Conservation (phyloP, 2,797 vertebrate genomes). For the Dallia pectoralis region DNA sequence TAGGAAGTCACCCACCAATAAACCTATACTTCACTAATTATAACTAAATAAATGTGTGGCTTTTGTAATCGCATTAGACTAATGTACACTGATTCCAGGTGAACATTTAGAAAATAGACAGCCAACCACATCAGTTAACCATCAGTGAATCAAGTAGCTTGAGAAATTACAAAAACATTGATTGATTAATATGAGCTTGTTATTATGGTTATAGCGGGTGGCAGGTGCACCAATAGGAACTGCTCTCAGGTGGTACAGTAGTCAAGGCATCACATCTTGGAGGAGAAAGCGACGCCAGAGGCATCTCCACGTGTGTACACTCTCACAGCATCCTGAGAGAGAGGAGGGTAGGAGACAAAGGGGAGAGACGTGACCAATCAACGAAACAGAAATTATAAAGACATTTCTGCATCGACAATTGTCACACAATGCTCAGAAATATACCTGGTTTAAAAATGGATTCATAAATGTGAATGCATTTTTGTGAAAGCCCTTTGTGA, state of each 20-base stretch:
- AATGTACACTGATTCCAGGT: neutral
- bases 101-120: neutral
- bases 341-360: neutral
- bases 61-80: too few species aligned
- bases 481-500: too few species aligned
- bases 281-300: slow-evolving; percentile 67
- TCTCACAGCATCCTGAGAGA: slow-evolving; percentile 71
- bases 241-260: neutral
- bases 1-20: too few species aligned
- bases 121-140: neutral
- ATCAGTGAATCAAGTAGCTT: neutral
- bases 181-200: neutral
- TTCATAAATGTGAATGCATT: too few species aligned
- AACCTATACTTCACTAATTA: too few species aligned
- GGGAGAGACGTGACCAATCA: neutral
- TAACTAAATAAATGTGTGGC: too few species aligned
- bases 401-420: too few species aligned
- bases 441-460: too few species aligned
- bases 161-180: neutral
- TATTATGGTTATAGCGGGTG: neutral
- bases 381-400: neutral
- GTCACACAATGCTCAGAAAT: too few species aligned
- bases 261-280: slow-evolving; percentile 80
- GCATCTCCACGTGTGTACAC: slow-evolving; percentile 74
- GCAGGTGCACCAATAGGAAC: too few species aligned